Conservation (phyloP, 2,797 vertebrate genomes). For the Anolis apletophallus region DNA sequence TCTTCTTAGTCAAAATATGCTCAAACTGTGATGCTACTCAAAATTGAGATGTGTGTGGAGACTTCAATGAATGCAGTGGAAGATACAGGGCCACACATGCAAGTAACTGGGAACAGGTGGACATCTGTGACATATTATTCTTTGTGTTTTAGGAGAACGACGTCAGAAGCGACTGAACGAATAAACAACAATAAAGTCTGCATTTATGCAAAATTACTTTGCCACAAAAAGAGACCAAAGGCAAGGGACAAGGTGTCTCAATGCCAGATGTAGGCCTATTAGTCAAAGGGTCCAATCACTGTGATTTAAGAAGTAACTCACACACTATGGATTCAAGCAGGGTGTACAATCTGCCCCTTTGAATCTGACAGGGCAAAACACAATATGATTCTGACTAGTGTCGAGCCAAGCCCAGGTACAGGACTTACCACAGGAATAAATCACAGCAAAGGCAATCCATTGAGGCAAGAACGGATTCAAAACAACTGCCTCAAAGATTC, state of each 20-base stretch:
- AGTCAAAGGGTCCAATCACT: background rate
- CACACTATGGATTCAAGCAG: background rate
- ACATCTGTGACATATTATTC: constrained; percentile 18
- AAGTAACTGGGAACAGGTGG: constrained; percentile 23
- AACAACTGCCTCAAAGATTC: background rate
- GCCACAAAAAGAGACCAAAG: constrained; percentile 25
- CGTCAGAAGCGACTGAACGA: no score
- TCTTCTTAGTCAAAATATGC: background rate
- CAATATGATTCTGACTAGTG: background rate
- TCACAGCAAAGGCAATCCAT: background rate
- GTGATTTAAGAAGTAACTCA: background rate
- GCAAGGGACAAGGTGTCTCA: background rate
- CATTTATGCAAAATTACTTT: constrained; percentile 3
- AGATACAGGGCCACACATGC: background rate
- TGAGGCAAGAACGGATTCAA: background rate
- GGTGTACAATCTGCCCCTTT: background rate
- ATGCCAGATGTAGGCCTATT: background rate
- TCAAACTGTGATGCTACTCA: background rate
- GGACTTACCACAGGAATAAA: background rate
- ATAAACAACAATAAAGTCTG: no score
- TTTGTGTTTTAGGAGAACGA: background rate
- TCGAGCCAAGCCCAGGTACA: background rate
- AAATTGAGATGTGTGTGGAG: background rate
- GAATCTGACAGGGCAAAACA: background rate
- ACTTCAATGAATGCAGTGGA: background rate